Evolutionary conservation across 2,113 vertebrate genomes (phyloP).

Genomic region (Picathartes gymnocephalus): DNA sequence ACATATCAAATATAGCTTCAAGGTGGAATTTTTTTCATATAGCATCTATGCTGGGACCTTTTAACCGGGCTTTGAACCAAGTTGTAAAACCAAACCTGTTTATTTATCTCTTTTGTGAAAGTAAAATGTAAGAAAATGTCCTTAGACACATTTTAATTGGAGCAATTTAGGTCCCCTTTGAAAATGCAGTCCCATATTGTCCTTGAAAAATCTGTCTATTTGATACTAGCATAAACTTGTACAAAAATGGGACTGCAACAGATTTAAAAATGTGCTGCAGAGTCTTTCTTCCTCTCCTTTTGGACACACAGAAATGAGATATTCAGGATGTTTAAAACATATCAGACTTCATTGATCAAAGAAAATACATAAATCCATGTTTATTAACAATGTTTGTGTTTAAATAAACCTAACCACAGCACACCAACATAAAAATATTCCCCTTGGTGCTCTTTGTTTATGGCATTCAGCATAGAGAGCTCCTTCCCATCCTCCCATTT

Average conservation of each 20-base stretch:
- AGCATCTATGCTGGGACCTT: neutral
- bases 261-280: neutral
- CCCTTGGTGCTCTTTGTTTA: neutral
- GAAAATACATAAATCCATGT: slow-evolving; percentile 20
- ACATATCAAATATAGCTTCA: neutral
- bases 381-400: slow-evolving; percentile 44
- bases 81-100: neutral
- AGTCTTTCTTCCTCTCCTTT: neutral
- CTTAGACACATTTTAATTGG: neutral
- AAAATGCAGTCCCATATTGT: neutral
- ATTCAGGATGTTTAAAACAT: neutral
- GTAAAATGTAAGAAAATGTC: neutral
- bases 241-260: neutral
- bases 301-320: neutral
- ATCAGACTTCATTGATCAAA: slow-evolving; percentile 28
- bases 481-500: slow-evolving; percentile 23
- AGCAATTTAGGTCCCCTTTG: neutral
- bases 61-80: neutral
- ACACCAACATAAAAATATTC: slow-evolving; percentile 14
- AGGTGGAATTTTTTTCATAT: neutral
- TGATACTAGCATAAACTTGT: neutral
- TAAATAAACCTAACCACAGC: slow-evolving; percentile 19
- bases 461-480: neutral
- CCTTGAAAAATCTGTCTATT: neutral
- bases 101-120: neutral